phyloP scores from a whole-genome alignment of 1,140 invertebrate species.

The Sarcophaga peregrina region DNA sequence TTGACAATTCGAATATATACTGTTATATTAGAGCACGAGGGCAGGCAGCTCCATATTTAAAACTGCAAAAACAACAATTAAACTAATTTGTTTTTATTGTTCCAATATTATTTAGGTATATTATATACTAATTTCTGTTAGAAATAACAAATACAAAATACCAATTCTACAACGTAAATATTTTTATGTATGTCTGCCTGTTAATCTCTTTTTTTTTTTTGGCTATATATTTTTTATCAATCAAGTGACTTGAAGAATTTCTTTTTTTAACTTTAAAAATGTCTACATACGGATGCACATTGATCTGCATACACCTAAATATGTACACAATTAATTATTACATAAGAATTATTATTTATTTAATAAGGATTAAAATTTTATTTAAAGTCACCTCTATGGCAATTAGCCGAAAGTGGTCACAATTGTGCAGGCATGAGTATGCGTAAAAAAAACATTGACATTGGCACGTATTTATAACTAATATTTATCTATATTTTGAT shows the following conservation, averaged over 20 bases:
- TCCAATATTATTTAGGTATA: neutral
- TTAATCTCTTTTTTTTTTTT: neutral
- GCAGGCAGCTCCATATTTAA: neutral
- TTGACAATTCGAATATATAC: neutral
- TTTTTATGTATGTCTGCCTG: neutral
- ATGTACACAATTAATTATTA: too few relatives aligned
- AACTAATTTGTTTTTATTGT: neutral
- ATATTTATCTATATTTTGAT: too few relatives aligned
- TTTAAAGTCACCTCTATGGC: too few relatives aligned
- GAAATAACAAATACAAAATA: neutral
- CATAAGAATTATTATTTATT: too few relatives aligned
- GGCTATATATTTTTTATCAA: neutral
- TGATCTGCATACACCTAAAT: too few relatives aligned
- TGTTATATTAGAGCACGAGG: slow-evolving; percentile 4
- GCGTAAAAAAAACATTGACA: too few relatives aligned
- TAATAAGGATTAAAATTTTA: too few relatives aligned
- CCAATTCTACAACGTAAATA: neutral
- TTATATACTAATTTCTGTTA: neutral
- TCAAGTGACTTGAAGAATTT: neutral
- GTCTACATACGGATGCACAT: too few relatives aligned
- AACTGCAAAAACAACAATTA: neutral
- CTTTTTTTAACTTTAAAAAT: too few relatives aligned
- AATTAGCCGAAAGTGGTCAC: too few relatives aligned
- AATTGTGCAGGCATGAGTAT: too few relatives aligned
- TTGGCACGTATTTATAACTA: too few relatives aligned